phyloP scores from a whole-genome alignment of 2,888 invertebrate species.

The Congeria kusceri region DNA sequence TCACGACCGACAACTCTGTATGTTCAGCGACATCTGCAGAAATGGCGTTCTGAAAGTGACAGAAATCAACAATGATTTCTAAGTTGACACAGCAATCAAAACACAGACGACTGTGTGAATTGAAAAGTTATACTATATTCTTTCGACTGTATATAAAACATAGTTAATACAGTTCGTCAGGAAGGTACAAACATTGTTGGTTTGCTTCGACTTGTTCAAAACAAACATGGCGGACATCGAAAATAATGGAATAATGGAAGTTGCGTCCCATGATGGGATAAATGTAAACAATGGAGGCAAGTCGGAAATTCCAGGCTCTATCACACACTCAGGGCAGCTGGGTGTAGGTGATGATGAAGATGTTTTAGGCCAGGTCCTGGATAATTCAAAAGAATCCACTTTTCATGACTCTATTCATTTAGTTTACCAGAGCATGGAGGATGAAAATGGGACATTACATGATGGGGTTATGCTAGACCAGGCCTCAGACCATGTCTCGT shows the following conservation, averaged over 20 bases:
- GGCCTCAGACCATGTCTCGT: conserved; percentile 55
- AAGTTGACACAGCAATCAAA: too few species aligned
- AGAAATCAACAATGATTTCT: too few species aligned
- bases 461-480: conserved; percentile 59
- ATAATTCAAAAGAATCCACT: conserved; percentile 73
- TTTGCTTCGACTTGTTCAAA: conserved; percentile 45
- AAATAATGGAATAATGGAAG: conserved; percentile 68
- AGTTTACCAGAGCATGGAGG: conserved; percentile 35
- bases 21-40: too few species aligned
- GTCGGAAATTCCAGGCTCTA: conserved; percentile 42
- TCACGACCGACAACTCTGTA: too few species aligned
- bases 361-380: conserved; percentile 80
- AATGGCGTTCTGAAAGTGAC: too few species aligned
- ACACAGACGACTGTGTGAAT: too few species aligned
- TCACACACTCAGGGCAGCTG: conserved; percentile 34
- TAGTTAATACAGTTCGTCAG: too few species aligned
- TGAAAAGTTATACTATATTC: too few species aligned
- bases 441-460: conserved; percentile 50
- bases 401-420: conserved; percentile 48
- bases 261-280: conserved; percentile 56
- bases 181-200: neutral
- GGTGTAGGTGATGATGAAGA: conserved; percentile 72
- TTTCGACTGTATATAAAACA: too few species aligned
- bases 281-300: conserved; percentile 54
- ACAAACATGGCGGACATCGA: conserved; percentile 82